phyloP scores from a whole-genome alignment of 2,888 invertebrate genomes.

The Cheilosia impressa region DNA sequence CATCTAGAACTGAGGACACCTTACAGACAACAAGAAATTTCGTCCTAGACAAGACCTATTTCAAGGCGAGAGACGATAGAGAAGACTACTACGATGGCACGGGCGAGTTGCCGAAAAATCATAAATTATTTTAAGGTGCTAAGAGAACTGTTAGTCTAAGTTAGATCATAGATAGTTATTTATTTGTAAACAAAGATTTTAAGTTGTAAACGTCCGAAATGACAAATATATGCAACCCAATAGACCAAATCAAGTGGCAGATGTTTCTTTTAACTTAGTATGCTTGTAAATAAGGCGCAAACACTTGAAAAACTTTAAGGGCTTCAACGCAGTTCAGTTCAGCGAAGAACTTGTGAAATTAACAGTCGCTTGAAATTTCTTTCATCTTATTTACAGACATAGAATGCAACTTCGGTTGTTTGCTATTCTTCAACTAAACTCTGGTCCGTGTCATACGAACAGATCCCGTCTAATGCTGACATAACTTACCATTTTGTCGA shows the following conservation, averaged over 20 bases:
- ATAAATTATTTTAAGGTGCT: constrained; percentile 79
- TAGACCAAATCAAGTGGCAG: not conserved
- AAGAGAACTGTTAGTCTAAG: constrained; percentile 29
- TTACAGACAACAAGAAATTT: constrained; percentile 79
- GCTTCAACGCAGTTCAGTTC: no score
- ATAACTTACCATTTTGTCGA: constrained; percentile 84
- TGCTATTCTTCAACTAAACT: not conserved
- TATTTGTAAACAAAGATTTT: constrained; percentile 39
- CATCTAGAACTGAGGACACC: constrained; percentile 53
- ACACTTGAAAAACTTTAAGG: no score
- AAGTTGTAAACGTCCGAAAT: constrained; percentile 46
- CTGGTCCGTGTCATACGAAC: not conserved
- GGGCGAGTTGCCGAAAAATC: constrained; percentile 81
- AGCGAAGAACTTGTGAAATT: no score
- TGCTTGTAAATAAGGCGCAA: no score
- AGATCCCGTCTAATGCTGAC: not conserved
- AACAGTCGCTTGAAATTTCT: no score
- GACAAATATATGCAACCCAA: constrained; percentile 3
- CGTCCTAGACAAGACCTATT: constrained; percentile 81
- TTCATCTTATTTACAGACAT: not conserved
- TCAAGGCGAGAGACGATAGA: constrained; percentile 79
- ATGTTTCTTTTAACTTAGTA: not conserved
- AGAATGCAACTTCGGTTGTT: not conserved
- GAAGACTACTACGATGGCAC: constrained; percentile 73
- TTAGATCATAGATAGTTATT: constrained; percentile 51